These are phyloP conservation scores for Dermochelys coriacea DNA, from an alignment of 2,797 vertebrate species.

Conservation along the genomic window DNA sequence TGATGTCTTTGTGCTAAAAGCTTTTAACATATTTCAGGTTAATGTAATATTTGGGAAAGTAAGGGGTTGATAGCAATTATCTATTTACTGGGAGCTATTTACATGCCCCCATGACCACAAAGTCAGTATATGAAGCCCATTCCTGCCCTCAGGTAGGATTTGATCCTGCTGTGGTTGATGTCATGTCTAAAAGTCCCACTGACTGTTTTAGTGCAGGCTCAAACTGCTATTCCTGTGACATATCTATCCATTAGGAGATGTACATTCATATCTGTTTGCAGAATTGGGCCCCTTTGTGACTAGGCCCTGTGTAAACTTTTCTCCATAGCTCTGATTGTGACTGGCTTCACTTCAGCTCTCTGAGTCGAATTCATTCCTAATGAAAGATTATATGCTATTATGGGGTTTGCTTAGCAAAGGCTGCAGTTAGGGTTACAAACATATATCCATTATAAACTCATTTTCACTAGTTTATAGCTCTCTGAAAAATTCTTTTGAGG, in stretches of 20 bases:
- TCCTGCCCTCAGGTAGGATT: neutral
- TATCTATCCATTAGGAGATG: neutral
- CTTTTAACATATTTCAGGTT: neutral
- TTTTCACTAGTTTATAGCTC: neutral
- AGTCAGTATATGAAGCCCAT: neutral
- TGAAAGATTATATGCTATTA: neutral
- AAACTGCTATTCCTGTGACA: neutral
- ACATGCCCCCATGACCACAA: rapidly evolving
- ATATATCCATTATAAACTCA: neutral
- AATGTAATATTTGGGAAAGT: neutral
- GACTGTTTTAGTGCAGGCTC: rapidly evolving
- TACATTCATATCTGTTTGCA: neutral
- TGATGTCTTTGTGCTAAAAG: constrained; percentile 29
- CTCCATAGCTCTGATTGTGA: rapidly evolving
- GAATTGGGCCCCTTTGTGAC: neutral
- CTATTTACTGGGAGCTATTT: neutral
- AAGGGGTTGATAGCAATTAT: neutral
- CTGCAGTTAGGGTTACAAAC: neutral
- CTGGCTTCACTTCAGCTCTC: neutral
- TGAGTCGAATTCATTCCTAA: neutral
- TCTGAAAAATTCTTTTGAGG: neutral
- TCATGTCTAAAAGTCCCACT: rapidly evolving
- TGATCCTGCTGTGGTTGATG: neutral
- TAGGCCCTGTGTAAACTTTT: neutral
- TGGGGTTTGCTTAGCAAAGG: neutral